Base-by-base conservation (phyloP, 2,888 invertebrate species). In the Netelia virgata region DNA sequence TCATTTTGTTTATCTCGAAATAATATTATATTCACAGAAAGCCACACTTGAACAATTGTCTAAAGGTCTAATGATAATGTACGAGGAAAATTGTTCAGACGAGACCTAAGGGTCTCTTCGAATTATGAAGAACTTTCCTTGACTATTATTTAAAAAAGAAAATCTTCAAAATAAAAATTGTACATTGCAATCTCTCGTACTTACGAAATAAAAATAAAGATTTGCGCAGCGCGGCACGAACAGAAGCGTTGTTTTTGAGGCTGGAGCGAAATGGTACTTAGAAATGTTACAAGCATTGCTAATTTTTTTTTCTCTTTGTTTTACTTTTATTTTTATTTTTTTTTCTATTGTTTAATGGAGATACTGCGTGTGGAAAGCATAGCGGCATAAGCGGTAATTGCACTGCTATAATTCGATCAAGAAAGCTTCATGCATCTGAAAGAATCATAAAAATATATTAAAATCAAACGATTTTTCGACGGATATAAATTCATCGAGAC, bases 391-490 rank as follows among this genome's bases (percentile, higher is more conserved):
- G 92, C 91, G 88, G 89, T 86, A 91, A 91, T 90, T 90, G 90
- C 88, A 91, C 91, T 91, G 91, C 89, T 91, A 90, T 91, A 91
- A 91, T 91, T 91, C 88, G 90, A 90, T 91, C 90, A 91, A 91
- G 88, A 92, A 93, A 93, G 91, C 93, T 90, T 93, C 92, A 93
- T 93, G 92, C 92, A 92, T 93, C 93, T 93, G 93, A 93, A 93
- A 93, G 87, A 92, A 92, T 89, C 90, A 91, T 90, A 91, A 92
- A 91, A 90, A 90, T 89, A 90, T 87, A 88, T 89, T 91, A 82
- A 66, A 59, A 82, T 86, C 64, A 28, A 85, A 86, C 78, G 76
- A 80, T 79, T 43, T 70, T 75, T 59, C 43, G 36, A 69, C 70
- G 68, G 23, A 61, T 36, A 36, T 36, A 53, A 81, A 81, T 69